Percentiles rank a stretch among this genome's conserved stretches.
phyloP scores from a whole-genome alignment of 2,797 vertebrate genomes.

The Eospalax fontanierii region DNA sequence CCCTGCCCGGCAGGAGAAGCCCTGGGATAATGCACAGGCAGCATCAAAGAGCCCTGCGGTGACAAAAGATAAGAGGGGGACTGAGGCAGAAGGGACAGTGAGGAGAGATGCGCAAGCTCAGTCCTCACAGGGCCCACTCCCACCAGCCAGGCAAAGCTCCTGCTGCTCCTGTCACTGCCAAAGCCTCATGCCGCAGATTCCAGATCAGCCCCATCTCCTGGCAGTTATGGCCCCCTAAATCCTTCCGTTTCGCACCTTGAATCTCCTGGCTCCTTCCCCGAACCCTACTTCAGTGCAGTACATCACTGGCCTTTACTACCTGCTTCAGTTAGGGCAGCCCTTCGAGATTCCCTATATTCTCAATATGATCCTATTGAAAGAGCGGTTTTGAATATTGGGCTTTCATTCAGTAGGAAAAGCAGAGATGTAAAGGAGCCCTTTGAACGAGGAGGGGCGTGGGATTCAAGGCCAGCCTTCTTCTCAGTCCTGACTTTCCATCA shows the following conservation, averaged over 20 bases:
- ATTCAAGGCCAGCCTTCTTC: conserved; percentile 1
- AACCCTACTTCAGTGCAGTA: background rate
- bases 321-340: background rate
- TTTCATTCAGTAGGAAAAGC: background rate
- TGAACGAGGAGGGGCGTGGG: background rate
- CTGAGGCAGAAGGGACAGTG: background rate
- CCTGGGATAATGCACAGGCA: conserved; percentile 37
- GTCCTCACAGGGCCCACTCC: background rate
- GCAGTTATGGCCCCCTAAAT: background rate
- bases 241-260: background rate
- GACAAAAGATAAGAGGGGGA: conserved; percentile 71
- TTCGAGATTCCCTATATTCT: background rate
- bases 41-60: conserved; percentile 37
- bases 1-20: conserved; percentile 25
- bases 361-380: conserved; percentile 26
- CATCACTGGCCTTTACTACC: background rate
- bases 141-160: too few relatives aligned
- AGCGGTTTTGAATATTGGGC: background rate
- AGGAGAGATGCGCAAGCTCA: too few relatives aligned
- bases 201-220: background rate
- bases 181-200: background rate
- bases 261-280: background rate
- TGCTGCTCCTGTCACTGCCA: background rate
- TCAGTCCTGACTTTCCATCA: background rate
- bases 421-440: conserved; percentile 8